A percentile compares a stretch with the other conserved stretches of the same genome.
These are phyloP conservation scores for Gastrophryne carolinensis DNA, from an alignment of 2,797 vertebrate species.

Conservation along the genomic window DNA sequence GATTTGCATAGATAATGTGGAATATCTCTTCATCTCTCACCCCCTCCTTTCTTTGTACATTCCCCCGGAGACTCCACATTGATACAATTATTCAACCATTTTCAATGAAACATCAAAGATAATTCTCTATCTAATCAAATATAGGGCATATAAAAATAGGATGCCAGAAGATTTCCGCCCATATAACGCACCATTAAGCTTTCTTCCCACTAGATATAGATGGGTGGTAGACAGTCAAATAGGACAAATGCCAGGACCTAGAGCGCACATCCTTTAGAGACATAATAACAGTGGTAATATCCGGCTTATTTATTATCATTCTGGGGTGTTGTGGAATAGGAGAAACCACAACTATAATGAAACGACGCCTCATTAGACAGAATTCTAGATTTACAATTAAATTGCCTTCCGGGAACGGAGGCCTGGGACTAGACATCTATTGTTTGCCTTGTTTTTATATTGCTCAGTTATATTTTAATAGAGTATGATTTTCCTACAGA, in stretches of 20 bases:
- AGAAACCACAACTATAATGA: conserved; percentile 16
- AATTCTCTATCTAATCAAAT: background rate
- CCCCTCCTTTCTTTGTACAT: background rate
- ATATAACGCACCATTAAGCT: background rate
- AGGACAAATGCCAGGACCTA: background rate
- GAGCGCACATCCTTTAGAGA: background rate
- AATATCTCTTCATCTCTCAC: background rate
- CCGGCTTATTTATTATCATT: conserved; percentile 28
- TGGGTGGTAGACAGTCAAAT: background rate
- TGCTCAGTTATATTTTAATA: background rate
- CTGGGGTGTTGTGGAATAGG: background rate
- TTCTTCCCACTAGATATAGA: background rate
- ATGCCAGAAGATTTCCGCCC: background rate
- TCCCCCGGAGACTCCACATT: background rate
- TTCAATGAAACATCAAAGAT: background rate
- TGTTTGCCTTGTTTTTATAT: background rate
- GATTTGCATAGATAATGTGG: no score
- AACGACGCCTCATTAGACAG: conserved; percentile 41
- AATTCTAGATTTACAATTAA: background rate
- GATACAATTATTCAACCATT: background rate
- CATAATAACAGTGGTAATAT: conserved; percentile 17
- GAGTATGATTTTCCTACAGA: background rate
- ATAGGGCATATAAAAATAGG: background rate
- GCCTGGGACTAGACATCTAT: background rate
- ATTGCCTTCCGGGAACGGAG: conserved; percentile 9